Evolutionary conservation across 2,113 vertebrate species (phyloP).

Genomic region (Oplegnathus fasciatus): DNA sequence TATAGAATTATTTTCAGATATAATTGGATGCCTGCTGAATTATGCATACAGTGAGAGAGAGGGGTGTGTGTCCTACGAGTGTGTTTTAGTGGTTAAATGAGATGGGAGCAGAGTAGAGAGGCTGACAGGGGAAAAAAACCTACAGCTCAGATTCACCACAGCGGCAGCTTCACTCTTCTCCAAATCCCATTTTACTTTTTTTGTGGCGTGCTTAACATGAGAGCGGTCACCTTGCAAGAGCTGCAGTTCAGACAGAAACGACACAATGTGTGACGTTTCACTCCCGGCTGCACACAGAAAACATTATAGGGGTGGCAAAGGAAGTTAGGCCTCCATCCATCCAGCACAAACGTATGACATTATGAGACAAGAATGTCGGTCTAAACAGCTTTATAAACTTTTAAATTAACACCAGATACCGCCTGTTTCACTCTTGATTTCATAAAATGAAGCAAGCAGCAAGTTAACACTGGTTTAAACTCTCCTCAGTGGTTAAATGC

Average conservation of each 20-base stretch:
- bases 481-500: not conserved
- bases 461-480: constrained; percentile 21
- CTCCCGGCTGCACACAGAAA: not conserved
- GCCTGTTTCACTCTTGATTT: not conserved
- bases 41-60: constrained; percentile 59
- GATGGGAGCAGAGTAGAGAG: constrained; percentile 26
- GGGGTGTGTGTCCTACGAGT: constrained; percentile 13
- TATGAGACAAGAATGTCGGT: constrained; percentile 8
- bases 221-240: constrained; percentile 46
- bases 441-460: constrained; percentile 4
- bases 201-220: constrained; percentile 32
- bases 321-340: not conserved
- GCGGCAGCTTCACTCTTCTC: constrained; percentile 31
- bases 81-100: constrained; percentile 39
- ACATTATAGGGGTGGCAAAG: not conserved
- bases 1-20: constrained; percentile 77
- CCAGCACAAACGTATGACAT: not conserved
- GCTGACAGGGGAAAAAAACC: not conserved
- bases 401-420: constrained; percentile 15
- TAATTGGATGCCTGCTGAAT: constrained; percentile 77
- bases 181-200: constrained; percentile 31
- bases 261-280: not conserved
- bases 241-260: constrained; percentile 13
- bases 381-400: not conserved
- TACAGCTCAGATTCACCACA: constrained; percentile 22